Conservation (phyloP, 2,888 invertebrate species). For the Melolontha melolontha region DNA sequence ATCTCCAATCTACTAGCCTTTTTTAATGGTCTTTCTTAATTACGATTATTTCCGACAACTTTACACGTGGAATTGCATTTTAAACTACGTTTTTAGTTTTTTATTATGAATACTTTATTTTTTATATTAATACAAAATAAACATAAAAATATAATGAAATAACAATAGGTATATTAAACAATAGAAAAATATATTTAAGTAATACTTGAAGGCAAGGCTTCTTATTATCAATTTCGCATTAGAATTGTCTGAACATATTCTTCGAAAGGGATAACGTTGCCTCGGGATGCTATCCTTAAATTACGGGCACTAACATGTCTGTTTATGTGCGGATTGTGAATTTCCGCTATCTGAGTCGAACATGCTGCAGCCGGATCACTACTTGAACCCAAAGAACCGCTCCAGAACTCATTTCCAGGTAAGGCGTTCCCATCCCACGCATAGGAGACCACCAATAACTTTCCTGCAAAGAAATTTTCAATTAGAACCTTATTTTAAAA, state of each 20-base stretch:
- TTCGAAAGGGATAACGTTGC: conserved; percentile 50
- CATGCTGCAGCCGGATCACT: conserved; percentile 75
- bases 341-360: conserved; percentile 71
- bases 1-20: no score
- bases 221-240: background rate
- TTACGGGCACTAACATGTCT: conserved; percentile 67
- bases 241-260: conserved; percentile 46
- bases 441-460: conserved; percentile 74
- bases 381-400: conserved; percentile 67
- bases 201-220: no score
- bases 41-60: no score
- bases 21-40: no score
- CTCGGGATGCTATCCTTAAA: conserved; percentile 66
- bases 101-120: no score
- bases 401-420: conserved; percentile 82
- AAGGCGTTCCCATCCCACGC: conserved; percentile 81
- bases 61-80: no score
- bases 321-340: conserved; percentile 73
- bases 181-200: no score
- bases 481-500: background rate
- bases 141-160: no score
- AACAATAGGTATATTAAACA: no score
- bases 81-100: no score
- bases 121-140: no score
- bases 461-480: conserved; percentile 50